A percentile compares a stretch with the other conserved stretches of the same genome.
phyloP scores from a whole-genome alignment of 2,888 invertebrate species.

The Spisula subtruncata region DNA sequence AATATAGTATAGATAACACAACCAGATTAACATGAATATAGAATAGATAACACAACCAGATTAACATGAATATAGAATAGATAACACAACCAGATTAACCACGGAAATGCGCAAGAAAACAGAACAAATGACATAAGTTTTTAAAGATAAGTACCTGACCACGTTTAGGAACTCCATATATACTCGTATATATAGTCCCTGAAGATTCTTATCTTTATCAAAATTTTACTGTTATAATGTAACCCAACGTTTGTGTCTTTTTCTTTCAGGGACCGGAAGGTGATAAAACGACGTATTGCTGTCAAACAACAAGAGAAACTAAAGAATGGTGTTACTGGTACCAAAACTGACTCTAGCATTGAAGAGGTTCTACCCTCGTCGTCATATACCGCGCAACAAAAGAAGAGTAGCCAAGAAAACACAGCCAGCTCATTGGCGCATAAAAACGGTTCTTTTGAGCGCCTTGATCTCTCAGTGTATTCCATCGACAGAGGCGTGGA shows the following conservation, averaged over 20 bases:
- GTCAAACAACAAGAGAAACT: conserved; percentile 55
- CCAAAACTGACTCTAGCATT: conserved; percentile 32
- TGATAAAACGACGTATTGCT: conserved; percentile 70
- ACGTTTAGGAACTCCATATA: too few species aligned
- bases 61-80: too few species aligned
- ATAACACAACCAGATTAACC: too few species aligned
- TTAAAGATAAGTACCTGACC: too few species aligned
- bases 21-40: too few species aligned
- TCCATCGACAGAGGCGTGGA: conserved; percentile 58
- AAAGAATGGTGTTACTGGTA: conserved; percentile 36
- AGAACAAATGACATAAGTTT: too few species aligned
- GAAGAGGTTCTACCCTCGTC: conserved; percentile 43
- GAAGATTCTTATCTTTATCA: too few species aligned
- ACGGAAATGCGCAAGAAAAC: too few species aligned
- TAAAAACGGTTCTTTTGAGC: neutral
- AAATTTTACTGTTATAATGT: too few species aligned
- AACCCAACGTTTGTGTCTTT: neutral
- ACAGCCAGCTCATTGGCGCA: neutral
- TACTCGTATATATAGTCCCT: too few species aligned
- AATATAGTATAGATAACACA: too few species aligned
- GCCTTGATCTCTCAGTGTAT: conserved; percentile 34
- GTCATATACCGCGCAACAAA: neutral
- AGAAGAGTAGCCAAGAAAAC: neutral
- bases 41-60: too few species aligned
- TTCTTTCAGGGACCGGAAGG: conserved; percentile 71